A percentile compares a stretch with the other conserved stretches of the same genome.
Evolutionary conservation across 2,797 vertebrate genomes (phyloP).

Genomic region (Merluccius polli): DNA sequence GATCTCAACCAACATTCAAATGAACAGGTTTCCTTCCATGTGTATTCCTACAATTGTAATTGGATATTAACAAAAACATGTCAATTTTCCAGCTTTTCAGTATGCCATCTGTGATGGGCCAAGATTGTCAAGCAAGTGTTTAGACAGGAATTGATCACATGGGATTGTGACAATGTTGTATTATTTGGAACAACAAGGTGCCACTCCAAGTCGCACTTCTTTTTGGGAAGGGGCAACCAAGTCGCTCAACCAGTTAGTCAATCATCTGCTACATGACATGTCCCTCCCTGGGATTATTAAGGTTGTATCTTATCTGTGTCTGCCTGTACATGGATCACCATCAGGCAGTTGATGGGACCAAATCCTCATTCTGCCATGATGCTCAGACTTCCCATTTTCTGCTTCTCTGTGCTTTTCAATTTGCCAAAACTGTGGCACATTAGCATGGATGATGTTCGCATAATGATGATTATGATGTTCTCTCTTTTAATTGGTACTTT

Average conservation of each 20-base stretch:
- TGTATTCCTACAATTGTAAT: slow-evolving; percentile 5
- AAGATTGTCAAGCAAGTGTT: neutral
- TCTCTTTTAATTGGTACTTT: neutral
- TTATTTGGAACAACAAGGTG: neutral
- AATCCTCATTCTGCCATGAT: neutral
- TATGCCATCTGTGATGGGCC: neutral
- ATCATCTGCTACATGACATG: neutral
- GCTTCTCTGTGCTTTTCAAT: neutral
- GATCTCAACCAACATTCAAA: slow-evolving; percentile 40
- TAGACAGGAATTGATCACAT: neutral
- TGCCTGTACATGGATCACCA: neutral
- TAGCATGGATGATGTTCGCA: slow-evolving; percentile 2
- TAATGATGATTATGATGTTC: neutral
- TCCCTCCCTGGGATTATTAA: neutral
- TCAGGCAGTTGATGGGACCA: neutral
- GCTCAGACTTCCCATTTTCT: neutral
- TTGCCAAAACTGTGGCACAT: neutral
- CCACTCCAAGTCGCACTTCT: neutral
- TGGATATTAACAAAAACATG: neutral
- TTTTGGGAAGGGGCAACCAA: neutral
- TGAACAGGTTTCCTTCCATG: slow-evolving; percentile 13
- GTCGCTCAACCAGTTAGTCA: neutral
- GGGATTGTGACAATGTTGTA: neutral
- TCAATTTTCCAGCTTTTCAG: neutral
- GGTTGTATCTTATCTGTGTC: neutral